phyloP scores from a whole-genome alignment of 2,113 vertebrate species.

The Microcebus murinus region DNA sequence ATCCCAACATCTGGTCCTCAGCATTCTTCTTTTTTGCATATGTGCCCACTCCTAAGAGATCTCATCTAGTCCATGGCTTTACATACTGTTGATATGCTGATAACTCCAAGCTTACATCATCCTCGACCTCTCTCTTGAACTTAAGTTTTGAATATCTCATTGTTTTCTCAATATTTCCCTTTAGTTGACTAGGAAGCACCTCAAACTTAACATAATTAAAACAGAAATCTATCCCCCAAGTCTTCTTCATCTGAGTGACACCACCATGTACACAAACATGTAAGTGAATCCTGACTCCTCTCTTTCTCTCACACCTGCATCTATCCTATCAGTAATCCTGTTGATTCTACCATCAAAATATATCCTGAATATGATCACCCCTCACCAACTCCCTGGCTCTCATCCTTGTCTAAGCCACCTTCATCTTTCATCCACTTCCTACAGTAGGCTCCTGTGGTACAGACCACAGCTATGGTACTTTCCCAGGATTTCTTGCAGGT shows the following conservation, averaged over 20 bases:
- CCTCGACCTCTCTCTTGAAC: background rate
- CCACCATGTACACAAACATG: background rate
- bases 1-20: background rate
- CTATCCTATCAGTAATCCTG: background rate
- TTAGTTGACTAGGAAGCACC: background rate
- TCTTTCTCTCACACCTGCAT: background rate
- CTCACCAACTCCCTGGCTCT: background rate
- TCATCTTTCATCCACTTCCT: background rate
- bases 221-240: background rate
- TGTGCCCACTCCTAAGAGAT: background rate
- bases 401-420: background rate
- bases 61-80: background rate
- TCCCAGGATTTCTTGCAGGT: background rate
- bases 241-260: background rate
- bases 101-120: background rate
- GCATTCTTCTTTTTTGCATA: background rate
- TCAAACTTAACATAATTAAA: background rate
- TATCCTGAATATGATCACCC: background rate
- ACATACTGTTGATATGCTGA: background rate
- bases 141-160: background rate
- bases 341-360: background rate
- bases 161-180: background rate
- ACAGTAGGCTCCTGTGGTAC: background rate
- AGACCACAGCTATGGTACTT: background rate
- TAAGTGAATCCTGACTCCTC: background rate